These are phyloP conservation scores for Semnornis frantzii DNA, from an alignment of 2,113 vertebrate species.

Conservation along the genomic window DNA sequence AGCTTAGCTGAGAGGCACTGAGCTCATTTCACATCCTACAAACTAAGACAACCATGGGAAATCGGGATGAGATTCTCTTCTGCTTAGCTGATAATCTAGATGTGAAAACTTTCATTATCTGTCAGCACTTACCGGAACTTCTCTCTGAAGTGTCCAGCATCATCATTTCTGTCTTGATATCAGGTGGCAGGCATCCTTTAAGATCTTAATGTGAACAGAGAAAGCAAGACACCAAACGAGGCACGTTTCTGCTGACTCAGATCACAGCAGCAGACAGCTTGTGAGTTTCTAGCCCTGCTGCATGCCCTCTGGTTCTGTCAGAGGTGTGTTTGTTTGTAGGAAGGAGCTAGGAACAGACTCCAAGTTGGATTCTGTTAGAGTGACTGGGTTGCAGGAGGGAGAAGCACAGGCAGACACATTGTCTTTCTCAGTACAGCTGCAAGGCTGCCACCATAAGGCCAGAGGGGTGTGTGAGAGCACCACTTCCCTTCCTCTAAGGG, in stretches of 20 bases:
- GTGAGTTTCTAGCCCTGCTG: background rate
- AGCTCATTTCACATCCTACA: background rate
- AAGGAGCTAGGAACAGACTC: background rate
- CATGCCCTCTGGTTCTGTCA: background rate
- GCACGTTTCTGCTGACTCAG: background rate
- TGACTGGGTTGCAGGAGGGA: background rate
- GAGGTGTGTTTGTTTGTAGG: background rate
- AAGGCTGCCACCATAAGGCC: slow-evolving; percentile 68
- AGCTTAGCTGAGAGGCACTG: background rate
- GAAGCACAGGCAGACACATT: background rate
- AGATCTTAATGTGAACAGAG: background rate
- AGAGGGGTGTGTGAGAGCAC: background rate
- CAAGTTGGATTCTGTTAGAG: background rate
- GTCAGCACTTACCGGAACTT: background rate
- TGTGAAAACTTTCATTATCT: background rate
- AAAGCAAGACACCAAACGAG: background rate
- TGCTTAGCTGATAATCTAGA: background rate
- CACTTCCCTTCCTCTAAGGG: background rate
- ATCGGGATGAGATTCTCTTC: background rate
- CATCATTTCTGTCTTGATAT: background rate
- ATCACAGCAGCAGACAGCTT: background rate
- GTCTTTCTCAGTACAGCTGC: background rate
- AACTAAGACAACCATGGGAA: background rate
- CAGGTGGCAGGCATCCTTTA: background rate
- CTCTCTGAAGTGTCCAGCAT: background rate